Conservation (phyloP, 1,140 invertebrate species). For the Rhopalosiphum padi region DNA sequence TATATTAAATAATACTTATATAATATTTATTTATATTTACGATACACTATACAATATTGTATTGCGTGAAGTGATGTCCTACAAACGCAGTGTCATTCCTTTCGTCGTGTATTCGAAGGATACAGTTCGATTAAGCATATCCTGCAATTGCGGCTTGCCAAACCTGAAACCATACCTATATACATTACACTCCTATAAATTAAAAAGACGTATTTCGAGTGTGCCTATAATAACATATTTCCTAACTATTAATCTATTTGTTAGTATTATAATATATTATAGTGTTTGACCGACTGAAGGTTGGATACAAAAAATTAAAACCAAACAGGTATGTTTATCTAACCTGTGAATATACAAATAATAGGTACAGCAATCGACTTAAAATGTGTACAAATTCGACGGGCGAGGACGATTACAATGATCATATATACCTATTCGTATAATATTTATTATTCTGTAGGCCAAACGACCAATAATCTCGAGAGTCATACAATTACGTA, state of each 20-base stretch:
- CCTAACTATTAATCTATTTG: background rate
- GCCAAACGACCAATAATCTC: background rate
- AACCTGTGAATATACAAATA: background rate
- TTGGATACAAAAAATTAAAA: background rate
- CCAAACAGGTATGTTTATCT: background rate
- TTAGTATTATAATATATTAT: background rate
- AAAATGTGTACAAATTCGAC: background rate
- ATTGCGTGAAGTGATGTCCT: background rate
- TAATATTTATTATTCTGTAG: background rate
- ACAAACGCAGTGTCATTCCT: background rate
- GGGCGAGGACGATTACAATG: background rate
- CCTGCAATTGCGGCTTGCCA: background rate
- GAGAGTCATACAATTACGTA: background rate
- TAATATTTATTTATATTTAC: no score
- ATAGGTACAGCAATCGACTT: background rate
- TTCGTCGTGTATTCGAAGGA: background rate
- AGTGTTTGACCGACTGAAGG: background rate
- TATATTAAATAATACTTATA: background rate
- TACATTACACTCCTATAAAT: background rate
- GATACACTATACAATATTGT: no score
- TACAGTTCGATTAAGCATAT: background rate
- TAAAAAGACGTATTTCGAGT: background rate
- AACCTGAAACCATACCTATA: background rate
- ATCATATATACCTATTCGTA: background rate
- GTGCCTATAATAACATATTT: background rate